Evolutionary conservation across 2,888 invertebrate species (phyloP).

Genomic region (Penaeus monodon): DNA sequence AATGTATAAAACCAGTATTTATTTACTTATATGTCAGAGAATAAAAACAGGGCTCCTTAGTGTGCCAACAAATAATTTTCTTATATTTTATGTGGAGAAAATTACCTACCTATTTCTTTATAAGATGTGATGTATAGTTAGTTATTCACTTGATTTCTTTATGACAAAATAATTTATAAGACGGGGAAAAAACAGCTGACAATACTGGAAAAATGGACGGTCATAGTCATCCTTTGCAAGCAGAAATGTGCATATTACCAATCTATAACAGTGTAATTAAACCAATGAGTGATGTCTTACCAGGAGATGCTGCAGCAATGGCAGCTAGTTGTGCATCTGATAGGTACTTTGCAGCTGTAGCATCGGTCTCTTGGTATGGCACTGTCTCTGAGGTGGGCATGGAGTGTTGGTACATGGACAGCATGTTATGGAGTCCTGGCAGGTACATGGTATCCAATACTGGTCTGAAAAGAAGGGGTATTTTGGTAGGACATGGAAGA

Average conservation of each 20-base stretch:
- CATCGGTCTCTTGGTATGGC: constrained; percentile 23
- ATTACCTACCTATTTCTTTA: too few relatives aligned
- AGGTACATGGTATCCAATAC: constrained; percentile 43
- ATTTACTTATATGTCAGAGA: too few relatives aligned
- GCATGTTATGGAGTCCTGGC: constrained; percentile 41
- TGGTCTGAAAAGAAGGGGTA: constrained; percentile 16
- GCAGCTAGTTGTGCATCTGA: constrained; percentile 50
- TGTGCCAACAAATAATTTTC: too few relatives aligned
- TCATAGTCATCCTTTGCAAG: too few relatives aligned
- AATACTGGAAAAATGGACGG: not conserved
- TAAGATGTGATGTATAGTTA: not conserved
- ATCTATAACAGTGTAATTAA: not conserved
- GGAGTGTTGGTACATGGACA: constrained; percentile 48
- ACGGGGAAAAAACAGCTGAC: not conserved
- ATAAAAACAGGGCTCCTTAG: too few relatives aligned
- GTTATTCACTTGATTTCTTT: too few relatives aligned
- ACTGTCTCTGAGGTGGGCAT: constrained; percentile 15
- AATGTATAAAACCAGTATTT: too few relatives aligned
- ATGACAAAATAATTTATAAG: too few relatives aligned
- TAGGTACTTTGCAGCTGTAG: constrained; percentile 50
- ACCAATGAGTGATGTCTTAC: constrained; percentile 8
- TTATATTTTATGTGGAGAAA: too few relatives aligned
- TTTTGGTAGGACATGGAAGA: not conserved
- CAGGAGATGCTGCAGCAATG: constrained; percentile 47
- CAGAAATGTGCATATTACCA: too few relatives aligned